Conservation (phyloP, 2,797 vertebrate species). For the Gadopsis bispinosus region DNA sequence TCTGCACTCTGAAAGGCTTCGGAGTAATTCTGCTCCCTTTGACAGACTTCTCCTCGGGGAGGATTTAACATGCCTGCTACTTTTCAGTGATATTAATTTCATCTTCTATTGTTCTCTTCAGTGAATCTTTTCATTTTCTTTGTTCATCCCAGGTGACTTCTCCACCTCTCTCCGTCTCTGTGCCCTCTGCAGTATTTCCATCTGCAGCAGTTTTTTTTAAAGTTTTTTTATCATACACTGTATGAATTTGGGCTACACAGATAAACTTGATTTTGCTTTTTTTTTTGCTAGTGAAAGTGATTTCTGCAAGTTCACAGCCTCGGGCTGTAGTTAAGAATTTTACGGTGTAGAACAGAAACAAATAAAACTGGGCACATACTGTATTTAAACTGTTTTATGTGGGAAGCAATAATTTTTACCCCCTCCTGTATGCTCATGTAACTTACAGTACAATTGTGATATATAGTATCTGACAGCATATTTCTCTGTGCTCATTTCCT, state of each 20-base stretch:
- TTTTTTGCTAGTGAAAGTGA: background rate
- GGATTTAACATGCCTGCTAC: slow-evolving; percentile 43
- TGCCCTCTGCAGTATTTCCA: background rate
- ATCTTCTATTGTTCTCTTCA: slow-evolving; percentile 32
- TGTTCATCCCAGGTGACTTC: background rate
- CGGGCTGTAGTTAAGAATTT: background rate
- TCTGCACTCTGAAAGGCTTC: slow-evolving; percentile 7
- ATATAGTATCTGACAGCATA: background rate
- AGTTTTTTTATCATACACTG: background rate
- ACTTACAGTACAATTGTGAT: background rate
- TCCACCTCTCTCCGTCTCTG: background rate
- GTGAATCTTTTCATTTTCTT: slow-evolving; percentile 21
- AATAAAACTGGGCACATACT: background rate
- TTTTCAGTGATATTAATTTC: slow-evolving; percentile 39
- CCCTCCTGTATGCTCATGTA: background rate
- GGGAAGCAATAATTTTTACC: background rate
- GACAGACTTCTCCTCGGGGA: slow-evolving; percentile 43
- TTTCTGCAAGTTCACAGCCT: background rate
- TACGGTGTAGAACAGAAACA: background rate
- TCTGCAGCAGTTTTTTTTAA: background rate
- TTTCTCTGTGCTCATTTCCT: background rate
- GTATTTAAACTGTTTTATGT: background rate
- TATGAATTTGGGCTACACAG: background rate
- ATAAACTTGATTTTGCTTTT: background rate
- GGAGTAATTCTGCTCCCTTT: slow-evolving; percentile 44